These are phyloP conservation scores for Hylaeus volcanicus DNA, from an alignment of 1,140 invertebrate species.

Conservation along the genomic window DNA sequence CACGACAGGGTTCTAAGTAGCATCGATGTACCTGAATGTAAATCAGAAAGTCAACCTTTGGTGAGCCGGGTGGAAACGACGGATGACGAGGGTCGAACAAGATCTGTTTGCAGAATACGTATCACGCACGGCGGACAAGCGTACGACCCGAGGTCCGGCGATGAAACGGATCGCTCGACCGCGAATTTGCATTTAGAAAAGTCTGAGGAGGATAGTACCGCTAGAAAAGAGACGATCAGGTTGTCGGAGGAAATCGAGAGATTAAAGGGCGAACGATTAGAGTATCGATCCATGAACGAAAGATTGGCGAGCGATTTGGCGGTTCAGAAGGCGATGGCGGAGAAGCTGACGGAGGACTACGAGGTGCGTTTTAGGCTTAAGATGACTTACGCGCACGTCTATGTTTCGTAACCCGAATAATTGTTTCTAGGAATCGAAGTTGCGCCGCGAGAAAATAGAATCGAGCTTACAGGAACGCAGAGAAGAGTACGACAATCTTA, in stretches of 20 bases:
- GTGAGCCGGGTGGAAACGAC: not conserved
- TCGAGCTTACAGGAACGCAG: constrained; percentile 39
- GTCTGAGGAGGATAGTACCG: not conserved
- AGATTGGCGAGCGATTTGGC: constrained; percentile 66
- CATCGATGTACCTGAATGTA: constrained; percentile 19
- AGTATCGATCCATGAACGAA: constrained; percentile 56
- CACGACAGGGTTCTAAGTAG: not conserved
- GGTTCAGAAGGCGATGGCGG: constrained; percentile 61
- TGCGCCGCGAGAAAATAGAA: constrained; percentile 55
- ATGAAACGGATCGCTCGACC: constrained; percentile 10
- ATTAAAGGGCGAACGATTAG: constrained; percentile 44
- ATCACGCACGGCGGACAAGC: not conserved
- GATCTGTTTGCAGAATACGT: constrained; percentile 2
- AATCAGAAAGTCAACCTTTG: not conserved
- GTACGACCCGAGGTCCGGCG: not conserved
- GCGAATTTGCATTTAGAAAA: constrained; percentile 49
- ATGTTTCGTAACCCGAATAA: no score
- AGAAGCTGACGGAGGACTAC: constrained; percentile 67
- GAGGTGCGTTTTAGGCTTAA: constrained; percentile 59
- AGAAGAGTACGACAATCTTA: constrained; percentile 55
- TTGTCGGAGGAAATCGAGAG: constrained; percentile 54
- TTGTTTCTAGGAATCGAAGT: constrained; percentile 59
- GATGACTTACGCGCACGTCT: not conserved
- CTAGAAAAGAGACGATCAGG: constrained; percentile 37
- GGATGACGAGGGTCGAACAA: not conserved